phyloP scores from a whole-genome alignment of 2,888 invertebrate genomes.

The Diploptera punctata region DNA sequence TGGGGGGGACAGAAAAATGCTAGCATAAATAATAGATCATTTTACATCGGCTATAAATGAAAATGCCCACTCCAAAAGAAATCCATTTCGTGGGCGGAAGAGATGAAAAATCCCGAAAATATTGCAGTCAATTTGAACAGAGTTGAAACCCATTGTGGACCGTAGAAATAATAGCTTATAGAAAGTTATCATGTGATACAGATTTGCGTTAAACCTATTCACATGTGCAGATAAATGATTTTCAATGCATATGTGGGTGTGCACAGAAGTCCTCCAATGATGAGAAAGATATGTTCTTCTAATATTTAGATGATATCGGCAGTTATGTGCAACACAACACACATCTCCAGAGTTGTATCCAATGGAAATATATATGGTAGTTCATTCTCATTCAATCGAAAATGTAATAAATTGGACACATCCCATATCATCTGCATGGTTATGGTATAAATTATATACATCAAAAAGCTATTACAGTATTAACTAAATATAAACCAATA shows the following conservation, averaged over 20 bases:
- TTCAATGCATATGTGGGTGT: constrained; percentile 19
- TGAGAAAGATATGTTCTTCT: not conserved
- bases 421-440: too few relatives aligned
- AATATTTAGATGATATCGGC: not conserved
- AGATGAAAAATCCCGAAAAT: constrained; percentile 21
- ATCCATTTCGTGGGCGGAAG: not conserved
- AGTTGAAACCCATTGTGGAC: not conserved
- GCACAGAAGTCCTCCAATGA: constrained; percentile 21
- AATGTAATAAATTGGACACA: too few relatives aligned
- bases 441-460: too few relatives aligned
- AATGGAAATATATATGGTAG: not conserved
- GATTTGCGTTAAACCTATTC: not conserved
- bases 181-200: not conserved
- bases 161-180: not conserved
- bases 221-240: constrained; percentile 1
- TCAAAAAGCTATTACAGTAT: too few relatives aligned
- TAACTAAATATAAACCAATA: too few relatives aligned
- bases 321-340: constrained; percentile 23
- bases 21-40: not conserved
- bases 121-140: constrained; percentile 7
- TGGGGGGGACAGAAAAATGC: not conserved
- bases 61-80: constrained; percentile 3
- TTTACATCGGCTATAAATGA: not conserved
- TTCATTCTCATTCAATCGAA: not conserved
- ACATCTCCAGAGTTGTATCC: constrained; percentile 5